phyloP scores from a whole-genome alignment of 2,113 vertebrate species.

The Loxodonta africana region DNA sequence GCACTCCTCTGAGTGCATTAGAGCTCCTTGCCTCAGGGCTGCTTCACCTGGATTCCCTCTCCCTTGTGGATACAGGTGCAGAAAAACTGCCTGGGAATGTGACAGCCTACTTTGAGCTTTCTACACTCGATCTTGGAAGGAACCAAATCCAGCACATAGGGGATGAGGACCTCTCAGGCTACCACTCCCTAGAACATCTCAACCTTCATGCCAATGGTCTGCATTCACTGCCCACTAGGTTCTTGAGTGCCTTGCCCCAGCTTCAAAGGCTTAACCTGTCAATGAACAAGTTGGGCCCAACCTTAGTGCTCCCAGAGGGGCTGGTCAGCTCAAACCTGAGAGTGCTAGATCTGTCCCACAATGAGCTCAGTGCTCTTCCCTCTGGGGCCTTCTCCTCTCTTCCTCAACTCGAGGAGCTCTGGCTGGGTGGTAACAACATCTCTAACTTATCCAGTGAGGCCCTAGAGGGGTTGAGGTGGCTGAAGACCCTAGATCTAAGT shows the following conservation, averaged over 20 bases:
- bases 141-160: conserved; percentile 51
- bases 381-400: not conserved
- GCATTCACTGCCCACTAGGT: not conserved
- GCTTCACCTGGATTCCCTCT: conserved; percentile 39
- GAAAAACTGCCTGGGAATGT: not conserved
- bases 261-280: conserved; percentile 65
- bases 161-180: not conserved
- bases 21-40: not conserved
- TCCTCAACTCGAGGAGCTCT: conserved; percentile 60
- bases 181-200: not conserved
- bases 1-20: not conserved
- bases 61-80: not conserved
- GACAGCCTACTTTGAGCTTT: conserved; percentile 24
- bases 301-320: conserved; percentile 34
- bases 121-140: conserved; percentile 27
- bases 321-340: conserved; percentile 24
- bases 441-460: conserved; percentile 37
- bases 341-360: conserved; percentile 52
- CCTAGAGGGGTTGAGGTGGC: conserved; percentile 25
- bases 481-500: conserved; percentile 58
- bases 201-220: conserved; percentile 46
- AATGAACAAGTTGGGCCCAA: conserved; percentile 62
- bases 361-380: not conserved
- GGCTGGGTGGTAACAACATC: conserved; percentile 52
- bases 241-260: not conserved